Conservation (phyloP, 2,113 vertebrate genomes). For the Podarcis raffonei region DNA sequence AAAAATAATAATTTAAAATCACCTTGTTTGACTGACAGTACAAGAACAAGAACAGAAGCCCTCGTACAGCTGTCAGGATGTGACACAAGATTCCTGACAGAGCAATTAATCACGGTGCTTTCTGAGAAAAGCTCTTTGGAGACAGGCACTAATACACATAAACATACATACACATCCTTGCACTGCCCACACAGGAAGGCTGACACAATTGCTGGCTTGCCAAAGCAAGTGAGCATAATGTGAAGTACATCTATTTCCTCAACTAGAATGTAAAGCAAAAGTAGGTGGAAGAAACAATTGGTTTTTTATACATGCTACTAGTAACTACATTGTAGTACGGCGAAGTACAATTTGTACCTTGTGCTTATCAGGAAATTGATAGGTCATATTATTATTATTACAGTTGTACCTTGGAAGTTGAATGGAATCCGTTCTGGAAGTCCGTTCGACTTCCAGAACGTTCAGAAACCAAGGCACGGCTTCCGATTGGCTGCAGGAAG, state of each 20-base stretch:
- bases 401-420: no score
- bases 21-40: constrained; percentile 44
- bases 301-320: background rate
- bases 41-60: constrained; percentile 55
- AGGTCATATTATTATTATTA: no score
- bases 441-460: no score
- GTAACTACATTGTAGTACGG: background rate
- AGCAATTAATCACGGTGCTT: constrained; percentile 66
- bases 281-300: background rate
- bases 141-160: constrained; percentile 12
- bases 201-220: constrained; percentile 19
- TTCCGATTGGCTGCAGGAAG: no score
- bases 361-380: background rate
- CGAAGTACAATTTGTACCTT: background rate
- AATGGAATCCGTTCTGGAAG: no score
- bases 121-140: constrained; percentile 29
- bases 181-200: background rate
- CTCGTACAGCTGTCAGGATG: constrained; percentile 56
- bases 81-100: constrained; percentile 56
- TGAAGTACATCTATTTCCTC: background rate
- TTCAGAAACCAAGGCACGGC: no score
- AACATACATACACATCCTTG: constrained; percentile 28
- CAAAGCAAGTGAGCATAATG: constrained; percentile 16
- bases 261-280: background rate
- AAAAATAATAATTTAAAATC: constrained; percentile 9